Percentiles rank a stretch among this genome's conserved stretches.
Evolutionary conservation across 2,888 invertebrate genomes (phyloP).

Genomic region (Drosophila niveifrons): DNA sequence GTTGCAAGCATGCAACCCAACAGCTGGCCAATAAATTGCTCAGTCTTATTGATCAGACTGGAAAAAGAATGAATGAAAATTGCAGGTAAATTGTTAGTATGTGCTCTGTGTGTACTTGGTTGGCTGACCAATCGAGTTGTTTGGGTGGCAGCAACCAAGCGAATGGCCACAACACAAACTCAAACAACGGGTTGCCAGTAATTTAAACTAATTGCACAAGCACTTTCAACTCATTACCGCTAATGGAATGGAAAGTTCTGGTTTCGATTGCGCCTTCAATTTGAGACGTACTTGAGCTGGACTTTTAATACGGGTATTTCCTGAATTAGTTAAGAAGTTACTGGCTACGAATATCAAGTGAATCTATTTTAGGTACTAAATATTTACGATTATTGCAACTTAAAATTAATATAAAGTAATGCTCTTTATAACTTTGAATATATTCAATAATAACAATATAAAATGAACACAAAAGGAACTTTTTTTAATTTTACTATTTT

Average conservation of each 20-base stretch:
- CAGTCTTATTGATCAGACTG: constrained; percentile 43
- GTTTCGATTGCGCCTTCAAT: constrained; percentile 1
- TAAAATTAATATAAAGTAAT: no score
- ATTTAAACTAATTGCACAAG: constrained; percentile 60
- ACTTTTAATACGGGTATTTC: neutral
- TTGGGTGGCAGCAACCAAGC: neutral
- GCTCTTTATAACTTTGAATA: no score
- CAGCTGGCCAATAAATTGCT: constrained; percentile 40
- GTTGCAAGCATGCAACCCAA: constrained; percentile 22
- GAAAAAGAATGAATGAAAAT: neutral
- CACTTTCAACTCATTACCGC: constrained; percentile 52
- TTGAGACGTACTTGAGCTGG: neutral
- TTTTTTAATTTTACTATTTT: no score
- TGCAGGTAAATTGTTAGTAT: neutral
- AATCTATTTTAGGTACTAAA: no score
- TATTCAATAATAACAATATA: no score
- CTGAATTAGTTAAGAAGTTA: neutral
- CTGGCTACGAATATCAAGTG: neutral
- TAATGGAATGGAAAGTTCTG: constrained; percentile 12
- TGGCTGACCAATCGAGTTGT: neutral
- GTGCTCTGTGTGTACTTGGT: neutral
- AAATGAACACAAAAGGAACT: no score
- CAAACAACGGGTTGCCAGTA: constrained; percentile 58
- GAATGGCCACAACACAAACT: constrained; percentile 38
- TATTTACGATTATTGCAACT: no score